Evolutionary conservation across 2,113 vertebrate species (phyloP).

Genomic region (Edolisoma coerulescens): DNA sequence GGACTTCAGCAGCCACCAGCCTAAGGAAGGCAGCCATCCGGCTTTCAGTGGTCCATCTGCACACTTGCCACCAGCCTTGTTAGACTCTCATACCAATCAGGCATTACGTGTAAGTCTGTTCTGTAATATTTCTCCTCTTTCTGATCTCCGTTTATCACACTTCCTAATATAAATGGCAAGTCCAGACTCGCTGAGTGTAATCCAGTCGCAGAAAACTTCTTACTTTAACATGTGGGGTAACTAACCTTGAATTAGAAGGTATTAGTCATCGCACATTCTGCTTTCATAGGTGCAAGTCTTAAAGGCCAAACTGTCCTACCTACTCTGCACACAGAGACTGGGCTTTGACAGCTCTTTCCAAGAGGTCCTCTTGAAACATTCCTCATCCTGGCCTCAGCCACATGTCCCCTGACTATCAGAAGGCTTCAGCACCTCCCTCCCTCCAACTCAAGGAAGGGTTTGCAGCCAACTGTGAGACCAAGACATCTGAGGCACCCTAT

Average conservation of each 20-base stretch:
- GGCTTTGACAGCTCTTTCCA: not conserved
- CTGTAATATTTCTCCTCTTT: not conserved
- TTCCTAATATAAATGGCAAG: not conserved
- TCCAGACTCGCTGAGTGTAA: not conserved
- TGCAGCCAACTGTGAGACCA: conserved; percentile 10
- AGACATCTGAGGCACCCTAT: not conserved
- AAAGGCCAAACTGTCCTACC: not conserved
- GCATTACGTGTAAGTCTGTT: not conserved
- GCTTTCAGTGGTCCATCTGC: not conserved
- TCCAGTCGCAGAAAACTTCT: not conserved
- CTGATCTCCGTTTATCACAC: not conserved
- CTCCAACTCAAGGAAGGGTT: not conserved
- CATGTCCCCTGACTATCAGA: not conserved
- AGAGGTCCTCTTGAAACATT: not conserved
- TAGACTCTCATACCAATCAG: not conserved
- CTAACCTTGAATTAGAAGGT: not conserved
- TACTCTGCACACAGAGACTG: not conserved
- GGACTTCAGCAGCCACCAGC: conserved; percentile 3
- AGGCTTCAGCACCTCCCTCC: not conserved
- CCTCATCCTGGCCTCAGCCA: not conserved
- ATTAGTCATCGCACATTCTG: not conserved
- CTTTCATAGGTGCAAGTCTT: not conserved
- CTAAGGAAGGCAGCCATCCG: not conserved
- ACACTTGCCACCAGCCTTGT: not conserved
- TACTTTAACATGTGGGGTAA: not conserved